Evolutionary conservation across 2,113 vertebrate genomes (phyloP), one percentile per base, ranked within the genome.

Genomic region (Columbina picui): DNA sequence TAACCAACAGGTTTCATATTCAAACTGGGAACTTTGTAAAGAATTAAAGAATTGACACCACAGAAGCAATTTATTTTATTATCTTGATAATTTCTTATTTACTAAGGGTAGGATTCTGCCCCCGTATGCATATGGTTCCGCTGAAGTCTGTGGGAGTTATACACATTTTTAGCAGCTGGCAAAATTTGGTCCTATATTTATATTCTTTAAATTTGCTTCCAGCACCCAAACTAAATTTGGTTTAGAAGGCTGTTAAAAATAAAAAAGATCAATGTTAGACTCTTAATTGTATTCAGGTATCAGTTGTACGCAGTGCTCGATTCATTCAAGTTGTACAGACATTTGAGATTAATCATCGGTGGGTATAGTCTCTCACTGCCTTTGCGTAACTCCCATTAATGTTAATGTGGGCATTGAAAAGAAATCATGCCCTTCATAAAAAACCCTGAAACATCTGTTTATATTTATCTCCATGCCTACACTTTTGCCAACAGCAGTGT

Each of bases 111-210:
- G 53, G 56, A 20, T 94, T 81, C 91, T 94, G 80, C 88, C 94
- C 80, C 93, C 90, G 27, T 86, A 85, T 69, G 70, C 95, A 88
- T 92, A 73, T 94, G 87, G 63, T 91, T 91, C 57, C 6, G 4
- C 63, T 82, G 55, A 95, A 95, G 76, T 90, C 67, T 64, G 75
- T 91, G 94, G 94, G 91, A 92, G 94, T 89, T 45, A 43, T 70
- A 84, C 81, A 39, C 73, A 80, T 93, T 97, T 94, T 94, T 96
- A 95, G 84, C 91, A 95, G 76, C 93, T 94, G 77, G 87, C 80
- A 94, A 71, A 93, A 93, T 36, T 75, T 10, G 38, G 30, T 27
- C 60, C 86, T 95, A 43, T 90, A 79, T 96, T 92, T 96, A n/a
- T 80, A 81, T 85, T 84, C 5, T 11, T 84, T 89, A 76, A 59